Evolutionary conservation across 1,140 invertebrate species (phyloP), one percentile per base, ranked within the genome.

Genomic region (Zaprionus ornatus): DNA sequence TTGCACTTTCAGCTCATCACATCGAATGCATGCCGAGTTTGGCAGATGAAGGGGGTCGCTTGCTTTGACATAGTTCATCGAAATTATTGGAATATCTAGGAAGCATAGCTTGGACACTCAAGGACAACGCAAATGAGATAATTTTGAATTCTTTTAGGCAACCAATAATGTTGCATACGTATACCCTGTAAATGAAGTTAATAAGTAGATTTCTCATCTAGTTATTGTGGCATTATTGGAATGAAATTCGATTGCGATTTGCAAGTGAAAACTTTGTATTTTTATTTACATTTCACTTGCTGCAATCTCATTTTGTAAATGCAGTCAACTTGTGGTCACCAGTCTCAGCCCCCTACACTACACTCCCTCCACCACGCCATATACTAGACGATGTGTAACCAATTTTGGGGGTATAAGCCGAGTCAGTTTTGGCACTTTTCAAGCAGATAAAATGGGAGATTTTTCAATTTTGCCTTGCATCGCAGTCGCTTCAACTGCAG

Each of bases 261-360:
- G 50, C 50, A 23, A 54, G 50, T 52, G 50, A 2, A 23, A 57
- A n/a, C 15, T 40, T 40, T 69, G n/a, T 25, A 17, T 68, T 15
- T 55, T 55, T 70, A 63, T 55, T 63, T 63, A 32, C 67, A 63
- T 6, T 45, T n/a, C 23, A 48, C 48, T 61, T 17, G 17, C 52
- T 54, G 42, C 45, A 12, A 27, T 70, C 35, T 67, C 23, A 59
- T 67, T 67, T 32, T 19, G 19, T 1, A 48, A 48, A 25, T 57
- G 64, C 64, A 42, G 37, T 13, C 45, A 23, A 61, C 37, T 45
- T 61, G 40, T 48, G 25, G 59, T 4, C 55, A 4, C 65, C 10
- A 23, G 7, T 37, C 15, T 56, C 52, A 4, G 13, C 37, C 12
- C 13, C 4, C 15, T 40, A 13, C 37, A 40, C 37, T 9, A 35